Conservation (phyloP, 1,140 invertebrate genomes). For the Drosophila nasuta region DNA sequence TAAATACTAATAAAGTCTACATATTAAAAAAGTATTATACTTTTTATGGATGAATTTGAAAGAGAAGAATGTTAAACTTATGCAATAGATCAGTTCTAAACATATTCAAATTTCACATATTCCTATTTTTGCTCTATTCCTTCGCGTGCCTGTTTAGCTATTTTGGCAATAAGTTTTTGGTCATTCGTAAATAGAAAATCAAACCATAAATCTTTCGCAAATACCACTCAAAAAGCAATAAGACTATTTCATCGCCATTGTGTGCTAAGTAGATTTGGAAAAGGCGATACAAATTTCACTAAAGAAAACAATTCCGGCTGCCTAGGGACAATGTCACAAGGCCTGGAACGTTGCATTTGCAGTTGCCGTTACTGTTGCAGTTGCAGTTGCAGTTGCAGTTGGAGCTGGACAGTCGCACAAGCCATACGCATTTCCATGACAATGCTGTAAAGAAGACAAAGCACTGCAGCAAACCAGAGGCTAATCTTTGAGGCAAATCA, state of each 20-base stretch:
- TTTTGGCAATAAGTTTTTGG: constrained; percentile 23
- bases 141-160: not conserved
- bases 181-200: constrained; percentile 45
- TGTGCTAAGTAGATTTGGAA: constrained; percentile 84
- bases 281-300: constrained; percentile 82
- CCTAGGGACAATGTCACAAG: constrained; percentile 50
- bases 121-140: not conserved
- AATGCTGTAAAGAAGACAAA: constrained; percentile 58
- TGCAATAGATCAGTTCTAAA: no score
- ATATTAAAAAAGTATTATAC: no score
- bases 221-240: constrained; percentile 84
- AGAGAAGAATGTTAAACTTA: no score
- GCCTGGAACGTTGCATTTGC: constrained; percentile 37
- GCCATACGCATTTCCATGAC: constrained; percentile 64
- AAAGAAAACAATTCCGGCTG: constrained; percentile 52
- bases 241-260: constrained; percentile 81
- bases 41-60: no score
- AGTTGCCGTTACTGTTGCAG: constrained; percentile 25
- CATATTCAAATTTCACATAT: no score
- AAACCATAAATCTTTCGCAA: constrained; percentile 76
- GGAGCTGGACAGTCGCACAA: constrained; percentile 26
- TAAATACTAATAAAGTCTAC: no score
- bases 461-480: constrained; percentile 28
- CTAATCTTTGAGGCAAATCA: constrained; percentile 72
- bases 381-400: constrained; percentile 28